phyloP scores from a whole-genome alignment of 2,888 invertebrate species.

The Leucoptera coffeella region DNA sequence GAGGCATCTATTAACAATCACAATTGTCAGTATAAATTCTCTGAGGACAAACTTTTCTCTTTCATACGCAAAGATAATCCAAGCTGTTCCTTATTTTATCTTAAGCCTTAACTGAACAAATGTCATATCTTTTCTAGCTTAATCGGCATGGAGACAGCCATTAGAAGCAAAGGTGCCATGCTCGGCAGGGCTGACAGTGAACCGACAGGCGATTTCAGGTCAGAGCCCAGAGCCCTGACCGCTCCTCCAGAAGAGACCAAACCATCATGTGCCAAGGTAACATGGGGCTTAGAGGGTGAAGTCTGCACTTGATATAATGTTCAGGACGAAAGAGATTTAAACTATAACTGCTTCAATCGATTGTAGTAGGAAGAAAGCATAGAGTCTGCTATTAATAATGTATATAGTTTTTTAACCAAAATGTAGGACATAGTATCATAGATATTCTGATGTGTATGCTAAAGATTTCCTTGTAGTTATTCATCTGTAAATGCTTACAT shows the following conservation, averaged over 20 bases:
- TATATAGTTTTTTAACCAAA: too few relatives aligned
- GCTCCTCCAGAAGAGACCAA: conserved; percentile 11
- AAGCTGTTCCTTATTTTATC: neutral
- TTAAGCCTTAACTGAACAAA: neutral
- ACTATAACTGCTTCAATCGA: too few relatives aligned
- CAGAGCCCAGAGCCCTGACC: conserved; percentile 17
- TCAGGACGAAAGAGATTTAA: neutral
- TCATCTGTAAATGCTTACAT: too few relatives aligned
- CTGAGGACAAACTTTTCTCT: neutral
- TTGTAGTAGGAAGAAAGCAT: too few relatives aligned
- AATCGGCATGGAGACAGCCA: conserved; percentile 20
- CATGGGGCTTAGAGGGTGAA: neutral
- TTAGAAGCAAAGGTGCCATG: conserved; percentile 17
- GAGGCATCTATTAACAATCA: too few relatives aligned
- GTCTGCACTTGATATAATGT: neutral
- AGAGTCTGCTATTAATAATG: too few relatives aligned
- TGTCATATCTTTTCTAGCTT: conserved; percentile 12
- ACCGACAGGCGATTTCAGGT: conserved; percentile 10
- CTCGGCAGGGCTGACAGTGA: conserved; percentile 21
- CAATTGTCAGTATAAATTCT: too few relatives aligned
- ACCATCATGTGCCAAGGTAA: conserved; percentile 6
- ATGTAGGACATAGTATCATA: too few relatives aligned
- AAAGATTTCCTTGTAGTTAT: too few relatives aligned
- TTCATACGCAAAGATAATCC: conserved; percentile 8
- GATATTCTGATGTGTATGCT: too few relatives aligned